These are phyloP conservation scores for Lasioglossum malachurum DNA, from an alignment of 2,888 invertebrate species.

Conservation along the genomic window DNA sequence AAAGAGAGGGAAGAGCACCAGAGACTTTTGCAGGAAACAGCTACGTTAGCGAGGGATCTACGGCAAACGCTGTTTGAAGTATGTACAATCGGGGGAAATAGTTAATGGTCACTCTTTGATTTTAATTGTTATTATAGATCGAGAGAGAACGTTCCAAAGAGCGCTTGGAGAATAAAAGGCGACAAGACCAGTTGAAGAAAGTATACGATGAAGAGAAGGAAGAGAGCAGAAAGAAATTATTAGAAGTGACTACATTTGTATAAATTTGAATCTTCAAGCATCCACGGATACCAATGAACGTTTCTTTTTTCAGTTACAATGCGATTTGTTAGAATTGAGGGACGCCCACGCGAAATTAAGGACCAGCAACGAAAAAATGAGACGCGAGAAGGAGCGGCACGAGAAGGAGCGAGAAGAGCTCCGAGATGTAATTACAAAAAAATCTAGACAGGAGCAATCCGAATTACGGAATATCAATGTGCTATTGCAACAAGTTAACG, in stretches of 20 bases:
- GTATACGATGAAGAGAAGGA: conserved; percentile 95
- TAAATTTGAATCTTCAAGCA: not conserved
- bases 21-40: conserved; percentile 94
- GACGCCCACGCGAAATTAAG: conserved; percentile 96
- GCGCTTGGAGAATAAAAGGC: conserved; percentile 93
- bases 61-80: conserved; percentile 91
- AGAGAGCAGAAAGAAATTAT: conserved; percentile 93
- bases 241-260: conserved; percentile 82
- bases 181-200: conserved; percentile 93
- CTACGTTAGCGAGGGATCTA: conserved; percentile 94
- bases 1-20: conserved; percentile 97
- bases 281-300: not conserved
- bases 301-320: conserved; percentile 88
- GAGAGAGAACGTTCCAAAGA: conserved; percentile 96
- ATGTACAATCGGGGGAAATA: not conserved
- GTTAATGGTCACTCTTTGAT: not conserved
- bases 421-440: conserved; percentile 85
- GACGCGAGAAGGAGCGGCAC: conserved; percentile 94
- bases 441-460: conserved; percentile 87
- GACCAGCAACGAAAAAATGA: conserved; percentile 95
- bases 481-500: conserved; percentile 92
- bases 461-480: conserved; percentile 91
- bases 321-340: conserved; percentile 94
- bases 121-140: conserved; percentile 86
- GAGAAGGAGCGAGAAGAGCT: conserved; percentile 91